phyloP scores from a whole-genome alignment of 2,797 vertebrate genomes.

The Chiroxiphia lanceolata region DNA sequence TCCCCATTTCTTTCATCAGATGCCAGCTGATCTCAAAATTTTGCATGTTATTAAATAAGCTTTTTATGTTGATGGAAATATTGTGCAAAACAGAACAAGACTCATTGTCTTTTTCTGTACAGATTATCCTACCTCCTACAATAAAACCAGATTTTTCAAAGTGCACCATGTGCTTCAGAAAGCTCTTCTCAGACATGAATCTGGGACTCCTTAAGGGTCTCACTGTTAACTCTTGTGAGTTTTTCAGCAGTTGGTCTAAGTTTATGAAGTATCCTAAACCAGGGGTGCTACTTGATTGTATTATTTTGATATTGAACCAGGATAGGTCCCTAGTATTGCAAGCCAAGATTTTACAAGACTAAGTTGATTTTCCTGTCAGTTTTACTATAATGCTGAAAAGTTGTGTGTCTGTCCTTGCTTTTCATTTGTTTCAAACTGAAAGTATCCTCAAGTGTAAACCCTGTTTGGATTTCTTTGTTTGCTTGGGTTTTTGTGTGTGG shows the following conservation, averaged over 20 bases:
- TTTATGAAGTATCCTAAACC: constrained; percentile 14
- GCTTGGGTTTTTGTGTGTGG: background rate
- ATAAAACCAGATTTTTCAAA: constrained; percentile 36
- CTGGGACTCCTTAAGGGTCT: constrained; percentile 8
- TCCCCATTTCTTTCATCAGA: constrained; percentile 13
- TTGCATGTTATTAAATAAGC: constrained; percentile 30
- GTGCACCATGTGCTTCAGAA: constrained; percentile 25
- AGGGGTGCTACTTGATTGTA: constrained; percentile 15
- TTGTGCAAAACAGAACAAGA: constrained; percentile 40
- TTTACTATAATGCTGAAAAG: background rate
- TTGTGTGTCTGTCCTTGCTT: background rate
- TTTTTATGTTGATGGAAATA: constrained; percentile 52
- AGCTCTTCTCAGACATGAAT: constrained; percentile 2
- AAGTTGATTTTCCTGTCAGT: background rate
- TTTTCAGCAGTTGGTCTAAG: constrained; percentile 15
- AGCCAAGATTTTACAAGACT: background rate
- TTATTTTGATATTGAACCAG: background rate
- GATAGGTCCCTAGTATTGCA: background rate
- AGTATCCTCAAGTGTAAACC: background rate
- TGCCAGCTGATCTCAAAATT: constrained; percentile 43
- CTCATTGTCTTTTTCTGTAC: constrained; percentile 42
- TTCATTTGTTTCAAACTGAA: background rate
- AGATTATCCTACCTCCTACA: constrained; percentile 48
- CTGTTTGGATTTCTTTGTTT: background rate
- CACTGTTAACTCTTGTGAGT: background rate